phyloP scores from a whole-genome alignment of 2,888 invertebrate genomes.

The Microctonus aethiopoides region DNA sequence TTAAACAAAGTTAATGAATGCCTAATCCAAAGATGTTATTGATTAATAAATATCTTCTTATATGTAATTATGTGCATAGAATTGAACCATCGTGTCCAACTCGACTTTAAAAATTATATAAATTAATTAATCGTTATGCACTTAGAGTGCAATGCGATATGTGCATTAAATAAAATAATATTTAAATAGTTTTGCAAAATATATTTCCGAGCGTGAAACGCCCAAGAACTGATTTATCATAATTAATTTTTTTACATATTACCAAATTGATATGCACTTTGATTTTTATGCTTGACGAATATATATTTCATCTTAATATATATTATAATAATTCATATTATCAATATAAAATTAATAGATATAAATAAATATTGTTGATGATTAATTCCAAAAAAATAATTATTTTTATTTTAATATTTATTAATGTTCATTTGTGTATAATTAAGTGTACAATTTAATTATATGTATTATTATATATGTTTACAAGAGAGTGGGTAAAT shows the following conservation, averaged over 20 bases:
- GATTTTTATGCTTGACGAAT: constrained; percentile 14
- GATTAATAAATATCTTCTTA: constrained; percentile 21
- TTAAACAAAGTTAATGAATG: constrained; percentile 21
- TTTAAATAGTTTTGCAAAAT: constrained; percentile 36
- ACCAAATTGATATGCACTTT: constrained; percentile 12
- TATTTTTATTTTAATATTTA: background rate
- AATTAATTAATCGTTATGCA: constrained; percentile 49
- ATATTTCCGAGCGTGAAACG: constrained; percentile 51
- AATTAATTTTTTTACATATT: constrained; percentile 15
- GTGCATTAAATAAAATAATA: constrained; percentile 40
- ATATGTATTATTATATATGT: too few species aligned
- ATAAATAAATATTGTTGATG: constrained; percentile 2
- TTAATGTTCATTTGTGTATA: background rate
- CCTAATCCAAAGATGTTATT: constrained; percentile 36
- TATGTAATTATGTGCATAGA: constrained; percentile 40
- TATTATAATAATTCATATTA: background rate
- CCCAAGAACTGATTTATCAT: constrained; percentile 51
- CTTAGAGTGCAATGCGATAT: constrained; percentile 47
- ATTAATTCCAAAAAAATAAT: constrained; percentile 7
- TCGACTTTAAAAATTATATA: constrained; percentile 53
- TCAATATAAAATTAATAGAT: background rate
- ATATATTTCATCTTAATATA: background rate
- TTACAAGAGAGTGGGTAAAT: too few species aligned
- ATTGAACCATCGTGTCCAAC: constrained; percentile 43
- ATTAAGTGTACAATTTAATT: constrained; percentile 32